phyloP scores from a whole-genome alignment of 1,140 invertebrate genomes.

The Acromyrmex echinatior region DNA sequence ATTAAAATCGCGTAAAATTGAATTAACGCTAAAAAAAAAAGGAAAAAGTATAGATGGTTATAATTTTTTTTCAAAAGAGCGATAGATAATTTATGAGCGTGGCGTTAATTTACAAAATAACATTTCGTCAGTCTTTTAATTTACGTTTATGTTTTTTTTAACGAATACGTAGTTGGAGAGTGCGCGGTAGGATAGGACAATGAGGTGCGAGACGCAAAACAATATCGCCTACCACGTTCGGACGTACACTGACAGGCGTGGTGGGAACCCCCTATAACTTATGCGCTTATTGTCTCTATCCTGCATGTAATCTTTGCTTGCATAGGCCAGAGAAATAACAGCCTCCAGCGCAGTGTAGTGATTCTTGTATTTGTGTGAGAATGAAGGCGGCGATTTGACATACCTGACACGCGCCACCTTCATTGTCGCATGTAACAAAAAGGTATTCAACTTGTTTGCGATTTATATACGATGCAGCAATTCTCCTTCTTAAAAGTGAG shows the following conservation, averaged over 20 bases:
- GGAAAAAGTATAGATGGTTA: background rate
- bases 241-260: conserved; percentile 59
- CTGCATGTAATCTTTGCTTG: conserved; percentile 61
- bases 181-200: background rate
- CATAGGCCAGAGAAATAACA: conserved; percentile 66
- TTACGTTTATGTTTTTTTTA: background rate
- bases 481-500: background rate
- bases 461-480: background rate
- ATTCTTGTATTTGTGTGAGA: background rate
- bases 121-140: background rate
- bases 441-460: conserved; percentile 54
- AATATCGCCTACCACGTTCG: conserved; percentile 38
- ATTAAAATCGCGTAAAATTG: background rate
- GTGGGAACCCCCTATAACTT: conserved; percentile 35
- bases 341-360: conserved; percentile 11
- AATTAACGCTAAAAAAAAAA: background rate
- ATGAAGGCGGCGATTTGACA: conserved; percentile 58
- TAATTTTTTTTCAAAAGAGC: background rate
- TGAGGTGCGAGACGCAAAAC: conserved; percentile 28
- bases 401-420: conserved; percentile 41
- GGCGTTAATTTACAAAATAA: background rate
- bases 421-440: conserved; percentile 20
- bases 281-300: conserved; percentile 71
- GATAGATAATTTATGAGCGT: background rate
- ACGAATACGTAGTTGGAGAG: background rate